Percentiles rank a stretch among this genome's conserved stretches.
Evolutionary conservation across 2,113 vertebrate species (phyloP).

Genomic region (Podarcis cretensis): DNA sequence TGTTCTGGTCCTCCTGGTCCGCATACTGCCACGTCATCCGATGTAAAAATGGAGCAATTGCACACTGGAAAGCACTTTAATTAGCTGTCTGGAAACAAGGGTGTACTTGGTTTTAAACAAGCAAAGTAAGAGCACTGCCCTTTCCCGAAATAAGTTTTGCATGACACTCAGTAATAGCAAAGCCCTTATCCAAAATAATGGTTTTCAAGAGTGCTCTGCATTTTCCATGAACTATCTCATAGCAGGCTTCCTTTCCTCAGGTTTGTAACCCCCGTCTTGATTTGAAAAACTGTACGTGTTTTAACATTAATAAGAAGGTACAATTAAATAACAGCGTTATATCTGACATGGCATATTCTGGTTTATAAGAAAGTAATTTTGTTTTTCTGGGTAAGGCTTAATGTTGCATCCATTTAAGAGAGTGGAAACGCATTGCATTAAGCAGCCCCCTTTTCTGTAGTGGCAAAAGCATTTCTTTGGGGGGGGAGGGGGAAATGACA

Average conservation of each 20-base stretch:
- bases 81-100: constrained; percentile 53
- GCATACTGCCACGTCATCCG: constrained; percentile 54
- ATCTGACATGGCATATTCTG: constrained; percentile 55
- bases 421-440: constrained; percentile 55
- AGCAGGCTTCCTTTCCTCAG: constrained; percentile 51
- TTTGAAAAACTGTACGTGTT: constrained; percentile 61
- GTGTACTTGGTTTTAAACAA: constrained; percentile 9
- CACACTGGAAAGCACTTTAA: constrained; percentile 73
- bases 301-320: constrained; percentile 55
- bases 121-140: constrained; percentile 58
- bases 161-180: constrained; percentile 57
- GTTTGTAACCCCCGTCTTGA: constrained; percentile 52
- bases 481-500: not conserved
- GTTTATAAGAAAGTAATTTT: constrained; percentile 58
- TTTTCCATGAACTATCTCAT: constrained; percentile 57
- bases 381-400: constrained; percentile 43
- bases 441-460: constrained; percentile 46
- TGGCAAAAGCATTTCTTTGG: constrained; percentile 22
- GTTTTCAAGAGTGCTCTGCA: constrained; percentile 60
- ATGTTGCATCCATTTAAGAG: constrained; percentile 50
- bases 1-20: constrained; percentile 48
- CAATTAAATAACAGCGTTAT: constrained; percentile 46
- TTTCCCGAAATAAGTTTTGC: constrained; percentile 67
- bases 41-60: constrained; percentile 59
- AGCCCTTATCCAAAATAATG: constrained; percentile 56